A percentile compares a stretch with the other conserved stretches of the same genome.
These are phyloP conservation scores for Protomyctophum bolini DNA, from an alignment of 2,113 vertebrate species.

Conservation along the genomic window DNA sequence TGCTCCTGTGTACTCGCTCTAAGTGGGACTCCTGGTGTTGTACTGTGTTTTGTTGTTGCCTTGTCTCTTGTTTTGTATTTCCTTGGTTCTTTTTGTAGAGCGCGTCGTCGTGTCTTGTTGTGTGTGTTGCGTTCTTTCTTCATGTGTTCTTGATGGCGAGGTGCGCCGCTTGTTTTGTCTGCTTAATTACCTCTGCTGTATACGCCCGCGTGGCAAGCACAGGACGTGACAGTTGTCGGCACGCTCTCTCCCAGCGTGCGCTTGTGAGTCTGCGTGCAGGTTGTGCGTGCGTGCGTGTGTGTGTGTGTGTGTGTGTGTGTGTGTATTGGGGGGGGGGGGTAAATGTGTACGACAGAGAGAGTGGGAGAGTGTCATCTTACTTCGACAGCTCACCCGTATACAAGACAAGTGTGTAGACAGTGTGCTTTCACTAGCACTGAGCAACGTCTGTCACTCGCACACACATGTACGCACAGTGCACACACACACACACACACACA, in stretches of 20 bases:
- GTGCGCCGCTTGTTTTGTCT: constrained; percentile 72
- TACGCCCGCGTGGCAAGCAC: constrained; percentile 55
- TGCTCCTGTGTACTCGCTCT: constrained; percentile 80
- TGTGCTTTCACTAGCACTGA: constrained; percentile 49
- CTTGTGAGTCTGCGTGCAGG: constrained; percentile 7
- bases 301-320: constrained; percentile 7
- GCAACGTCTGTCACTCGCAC: constrained; percentile 13
- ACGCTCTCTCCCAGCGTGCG: constrained; percentile 10
- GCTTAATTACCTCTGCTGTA: constrained; percentile 64
- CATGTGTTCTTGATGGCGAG: constrained; percentile 59
- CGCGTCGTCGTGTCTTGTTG: constrained; percentile 34
- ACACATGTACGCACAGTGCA: neutral
- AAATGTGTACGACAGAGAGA: neutral
- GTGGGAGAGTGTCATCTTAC: constrained; percentile 40
- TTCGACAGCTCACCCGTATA: constrained; percentile 68
- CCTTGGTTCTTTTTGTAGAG: constrained; percentile 32
- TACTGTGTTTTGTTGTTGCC: constrained; percentile 58
- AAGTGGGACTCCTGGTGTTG: constrained; percentile 83
- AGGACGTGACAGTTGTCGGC: constrained; percentile 72
- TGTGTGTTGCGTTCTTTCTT: constrained; percentile 20
- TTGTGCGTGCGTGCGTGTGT: constrained; percentile 14
- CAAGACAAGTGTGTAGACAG: constrained; percentile 68
- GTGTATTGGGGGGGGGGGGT: neutral
- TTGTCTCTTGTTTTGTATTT: constrained; percentile 32
- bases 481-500: constrained; percentile 27